Evolutionary conservation across 2,888 invertebrate species (phyloP), one percentile per base, ranked within the genome.

Genomic region (Napeogenes inachia): DNA sequence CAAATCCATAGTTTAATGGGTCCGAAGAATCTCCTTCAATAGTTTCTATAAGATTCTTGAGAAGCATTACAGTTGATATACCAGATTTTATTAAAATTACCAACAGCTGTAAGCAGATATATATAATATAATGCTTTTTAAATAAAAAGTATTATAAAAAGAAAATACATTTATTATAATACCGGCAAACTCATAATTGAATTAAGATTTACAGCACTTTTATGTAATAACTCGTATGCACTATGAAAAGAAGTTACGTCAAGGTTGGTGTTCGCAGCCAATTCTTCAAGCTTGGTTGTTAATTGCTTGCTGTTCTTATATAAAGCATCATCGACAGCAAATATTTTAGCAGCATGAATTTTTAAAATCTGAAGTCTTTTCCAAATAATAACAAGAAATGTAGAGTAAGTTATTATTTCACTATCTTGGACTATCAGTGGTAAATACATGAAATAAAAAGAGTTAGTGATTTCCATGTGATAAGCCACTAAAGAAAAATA

Each of bases 21-120:
- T 50, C 50, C 12, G 21, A 3, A 50, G 8, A 3, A 4, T 70
- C 69, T 70, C 83, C 54, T 21, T 13, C 81, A 60, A 80, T 68
- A 0, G 74, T 62, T 55, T 67, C 73, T 4, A 85, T 77, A 56
- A 81, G 69, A 66, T 70, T 72, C 61, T 81, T 84, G n/a, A 84
- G 42, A 4, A 83, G 61, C 70, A 85, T 74, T n/a, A 79, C 84
- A 2, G 82, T 81, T 0, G 78, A 72, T 33, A 85, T 62, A 2
- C 84, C 84, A 0, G 86, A 80, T 6, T 78, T 72, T 4, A 81
- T 69, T 50, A 85, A 60, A 65, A 82, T 77, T 10, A 79, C 46
- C 50, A 81, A 65, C 70, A 86, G 75, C 86, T 87, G 74, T 2
- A 77, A 77, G 57, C 55, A 63, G 45, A 60, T 61, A 59, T 64